Percentiles rank a stretch among this genome's conserved stretches.
Conservation (phyloP, 2,888 invertebrate genomes). For the Drosophila phalerata region DNA sequence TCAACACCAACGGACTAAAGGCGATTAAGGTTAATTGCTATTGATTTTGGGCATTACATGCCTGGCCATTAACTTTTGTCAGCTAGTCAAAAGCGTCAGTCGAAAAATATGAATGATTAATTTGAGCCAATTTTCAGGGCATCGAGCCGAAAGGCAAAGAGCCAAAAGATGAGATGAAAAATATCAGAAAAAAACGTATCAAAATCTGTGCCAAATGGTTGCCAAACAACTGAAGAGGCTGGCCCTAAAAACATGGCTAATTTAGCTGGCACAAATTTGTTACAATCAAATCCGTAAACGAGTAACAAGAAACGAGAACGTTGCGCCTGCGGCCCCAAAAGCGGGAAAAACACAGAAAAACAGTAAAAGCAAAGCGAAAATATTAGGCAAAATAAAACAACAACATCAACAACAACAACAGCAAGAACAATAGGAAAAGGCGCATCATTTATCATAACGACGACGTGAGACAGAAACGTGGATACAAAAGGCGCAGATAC, state of each 20-base stretch:
- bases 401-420: slow-evolving; percentile 14
- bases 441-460: slow-evolving; percentile 78
- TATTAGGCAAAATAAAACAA: slow-evolving; percentile 58
- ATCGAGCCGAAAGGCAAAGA: slow-evolving; percentile 35
- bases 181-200: slow-evolving; percentile 13
- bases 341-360: slow-evolving; percentile 33
- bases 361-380: slow-evolving; percentile 37
- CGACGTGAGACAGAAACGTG: slow-evolving; percentile 60
- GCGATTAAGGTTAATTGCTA: slow-evolving; percentile 77
- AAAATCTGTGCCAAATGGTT: slow-evolving; percentile 68
- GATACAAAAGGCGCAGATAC: slow-evolving; percentile 50
- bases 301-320: slow-evolving; percentile 61
- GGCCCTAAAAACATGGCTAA: slow-evolving; percentile 72
- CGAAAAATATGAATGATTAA: slow-evolving; percentile 70
- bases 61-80: slow-evolving; percentile 52
- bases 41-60: slow-evolving; percentile 64
- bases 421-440: slow-evolving; percentile 33
- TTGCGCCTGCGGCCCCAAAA: slow-evolving; percentile 49
- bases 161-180: slow-evolving; percentile 28
- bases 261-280: slow-evolving; percentile 75
- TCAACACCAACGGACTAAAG: slow-evolving; percentile 40
- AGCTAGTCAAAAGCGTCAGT: slow-evolving; percentile 61
- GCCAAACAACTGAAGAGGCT: slow-evolving; percentile 50
- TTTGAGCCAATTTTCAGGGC: slow-evolving; percentile 60
- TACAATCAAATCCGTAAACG: slow-evolving; percentile 72